Evolutionary conservation across 2,888 invertebrate species (phyloP).

Genomic region (Hanleya hanleyi): DNA sequence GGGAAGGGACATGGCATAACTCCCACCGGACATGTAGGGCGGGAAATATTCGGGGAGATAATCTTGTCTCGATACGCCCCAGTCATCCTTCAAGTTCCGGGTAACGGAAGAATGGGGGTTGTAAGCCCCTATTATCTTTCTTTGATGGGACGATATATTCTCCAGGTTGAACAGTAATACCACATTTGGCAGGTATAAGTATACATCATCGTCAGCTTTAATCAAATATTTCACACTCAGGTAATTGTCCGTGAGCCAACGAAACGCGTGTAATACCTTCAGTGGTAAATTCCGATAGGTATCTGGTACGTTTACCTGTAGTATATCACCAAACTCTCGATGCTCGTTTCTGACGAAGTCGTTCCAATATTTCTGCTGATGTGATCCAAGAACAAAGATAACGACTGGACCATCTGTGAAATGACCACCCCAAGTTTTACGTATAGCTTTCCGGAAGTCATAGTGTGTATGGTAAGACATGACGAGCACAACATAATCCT

Average conservation of each 20-base stretch:
- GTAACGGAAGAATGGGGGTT: constrained; percentile 36
- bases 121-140: constrained; percentile 38
- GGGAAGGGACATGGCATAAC: constrained; percentile 37
- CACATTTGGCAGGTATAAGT: constrained; percentile 40
- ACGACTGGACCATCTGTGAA: constrained; percentile 19
- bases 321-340: constrained; percentile 37
- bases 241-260: constrained; percentile 27
- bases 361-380: constrained; percentile 30
- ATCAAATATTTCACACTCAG: constrained; percentile 31
- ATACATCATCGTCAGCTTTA: constrained; percentile 49
- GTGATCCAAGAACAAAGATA: constrained; percentile 35
- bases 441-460: constrained; percentile 36
- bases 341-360: constrained; percentile 33
- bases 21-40: constrained; percentile 42
- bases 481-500: constrained; percentile 29
- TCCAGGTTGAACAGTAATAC: too few species aligned
- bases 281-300: constrained; percentile 39
- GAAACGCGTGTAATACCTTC: constrained; percentile 39
- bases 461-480: constrained; percentile 37
- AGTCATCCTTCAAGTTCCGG: constrained; percentile 39
- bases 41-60: constrained; percentile 36
- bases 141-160: too few species aligned
- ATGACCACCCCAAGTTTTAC: constrained; percentile 37
- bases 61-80: constrained; percentile 37
- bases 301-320: constrained; percentile 37